Base-by-base conservation (phyloP, 2,113 vertebrate species). In the Nansenia antarctica region DNA sequence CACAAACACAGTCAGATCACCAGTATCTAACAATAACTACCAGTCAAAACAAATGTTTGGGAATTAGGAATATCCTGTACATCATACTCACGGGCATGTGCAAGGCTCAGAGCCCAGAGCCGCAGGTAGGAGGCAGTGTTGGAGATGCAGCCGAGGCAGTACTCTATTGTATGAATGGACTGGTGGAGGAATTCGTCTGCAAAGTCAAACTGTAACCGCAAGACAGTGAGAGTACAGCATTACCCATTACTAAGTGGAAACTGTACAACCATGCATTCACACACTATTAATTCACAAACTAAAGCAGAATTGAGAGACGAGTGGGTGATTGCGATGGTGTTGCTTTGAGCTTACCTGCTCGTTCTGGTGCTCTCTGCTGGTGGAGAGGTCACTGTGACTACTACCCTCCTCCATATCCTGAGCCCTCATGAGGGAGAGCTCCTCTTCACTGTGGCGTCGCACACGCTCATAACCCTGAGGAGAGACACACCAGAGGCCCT, bases 61-160 rank as follows among this genome's bases (percentile, higher is more conserved):
- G 22, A n/a, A 63, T 1, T 24, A 3, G 3, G 26, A 52, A 55
- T 12, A 24, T 53, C 3, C 3, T 35, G 30, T 62, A 24, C n/a
- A 3, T 55, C 12, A 62, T 45, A 95, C 97, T 96, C 87, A 99
- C 98, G 97, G 31, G 98, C 95, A 29, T 99, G 98, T 58, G 98
- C 98, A 84, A 99, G 87, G 61, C 98, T 99, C 57, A 99, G 92
- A 2, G 98, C 98, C 98, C 98, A 99, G 52, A 99, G 96, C 39
- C 98, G 86, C 67, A 99, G 90, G 76, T 99, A 99, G 0, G 98
- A 99, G 0, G 98, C 98, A 0, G 97, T 98, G 89, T 98, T 99
- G 37, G 97, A 99, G 88, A 99, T 85, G 81, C 98, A 99, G 26
- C 98, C 95, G 2, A 99, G 90, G 52, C 98, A 99, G 61, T 96